phyloP scores from a whole-genome alignment of 2,113 vertebrate species.

The Bubalus kerabau region DNA sequence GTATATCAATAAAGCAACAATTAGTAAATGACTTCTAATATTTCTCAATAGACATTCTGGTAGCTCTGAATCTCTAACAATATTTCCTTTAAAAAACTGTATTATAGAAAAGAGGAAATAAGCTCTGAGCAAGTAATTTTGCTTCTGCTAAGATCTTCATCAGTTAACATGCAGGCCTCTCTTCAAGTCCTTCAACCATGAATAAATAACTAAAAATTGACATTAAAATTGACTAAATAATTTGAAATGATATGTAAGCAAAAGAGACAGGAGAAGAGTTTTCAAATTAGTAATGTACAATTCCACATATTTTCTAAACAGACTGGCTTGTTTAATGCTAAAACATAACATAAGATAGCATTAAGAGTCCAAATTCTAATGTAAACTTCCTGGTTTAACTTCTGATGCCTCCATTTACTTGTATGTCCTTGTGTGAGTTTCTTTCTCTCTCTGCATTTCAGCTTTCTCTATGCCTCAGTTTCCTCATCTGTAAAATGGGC shows the following conservation, averaged over 20 bases:
- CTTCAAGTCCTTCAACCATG: constrained; percentile 63
- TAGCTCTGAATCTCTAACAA: neutral
- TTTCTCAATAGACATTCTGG: neutral
- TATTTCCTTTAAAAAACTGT: neutral
- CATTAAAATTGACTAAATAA: constrained; percentile 49
- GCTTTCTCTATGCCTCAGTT: neutral
- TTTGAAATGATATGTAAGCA: constrained; percentile 68
- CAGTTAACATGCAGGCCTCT: constrained; percentile 53
- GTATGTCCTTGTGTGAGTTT: neutral
- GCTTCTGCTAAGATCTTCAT: constrained; percentile 53
- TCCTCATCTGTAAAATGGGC: neutral
- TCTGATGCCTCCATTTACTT: neutral
- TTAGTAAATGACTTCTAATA: neutral
- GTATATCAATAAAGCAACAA: neutral
- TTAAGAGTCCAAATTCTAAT: neutral
- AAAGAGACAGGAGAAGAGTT: constrained; percentile 66
- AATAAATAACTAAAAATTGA: constrained; percentile 75
- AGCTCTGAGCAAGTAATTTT: constrained; percentile 42
- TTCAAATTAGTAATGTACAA: constrained; percentile 57
- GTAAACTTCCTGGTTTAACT: neutral
- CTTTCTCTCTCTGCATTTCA: neutral
- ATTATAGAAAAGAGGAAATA: neutral
- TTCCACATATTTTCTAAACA: constrained; percentile 66
- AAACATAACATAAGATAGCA: constrained; percentile 17
- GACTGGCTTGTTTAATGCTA: constrained; percentile 52